A percentile compares a stretch with the other conserved stretches of the same genome.
These are phyloP conservation scores for Cheilosia pagana DNA, from an alignment of 2,888 invertebrate genomes.

Conservation along the genomic window DNA sequence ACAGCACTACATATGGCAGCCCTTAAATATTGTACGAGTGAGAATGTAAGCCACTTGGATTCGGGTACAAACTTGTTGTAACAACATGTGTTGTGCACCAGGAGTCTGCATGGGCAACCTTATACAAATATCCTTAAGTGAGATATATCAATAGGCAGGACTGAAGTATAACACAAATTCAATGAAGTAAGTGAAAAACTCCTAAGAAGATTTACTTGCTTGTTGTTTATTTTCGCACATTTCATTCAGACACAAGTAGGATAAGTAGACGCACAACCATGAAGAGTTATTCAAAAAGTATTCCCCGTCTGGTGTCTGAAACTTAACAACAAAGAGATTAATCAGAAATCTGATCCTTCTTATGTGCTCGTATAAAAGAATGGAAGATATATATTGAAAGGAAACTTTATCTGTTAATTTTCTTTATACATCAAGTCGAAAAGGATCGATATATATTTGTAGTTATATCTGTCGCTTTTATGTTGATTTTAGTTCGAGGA, in stretches of 20 bases:
- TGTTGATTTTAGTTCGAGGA: too few relatives aligned
- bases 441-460: too few relatives aligned
- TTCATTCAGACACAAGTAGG: slow-evolving; percentile 8
- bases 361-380: too few relatives aligned
- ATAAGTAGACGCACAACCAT: slow-evolving; percentile 1
- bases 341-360: too few relatives aligned
- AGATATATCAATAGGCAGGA: slow-evolving; percentile 1
- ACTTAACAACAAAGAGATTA: too few relatives aligned
- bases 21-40: neutral
- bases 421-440: too few relatives aligned
- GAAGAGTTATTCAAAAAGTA: slow-evolving; percentile 8
- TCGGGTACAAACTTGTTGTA: slow-evolving; percentile 23
- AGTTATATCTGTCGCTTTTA: too few relatives aligned
- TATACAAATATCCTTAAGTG: slow-evolving; percentile 29
- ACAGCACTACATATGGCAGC: neutral
- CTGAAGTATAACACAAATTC: slow-evolving; percentile 22
- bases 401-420: too few relatives aligned
- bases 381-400: too few relatives aligned
- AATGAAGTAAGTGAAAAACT: slow-evolving; percentile 50
- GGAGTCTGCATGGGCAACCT: neutral
- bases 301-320: too few relatives aligned
- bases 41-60: slow-evolving; percentile 45
- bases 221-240: slow-evolving; percentile 44
- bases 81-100: neutral
- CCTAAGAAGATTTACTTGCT: slow-evolving; percentile 32